Conservation (phyloP, 1,140 invertebrate genomes). For the Cherax destructor region DNA sequence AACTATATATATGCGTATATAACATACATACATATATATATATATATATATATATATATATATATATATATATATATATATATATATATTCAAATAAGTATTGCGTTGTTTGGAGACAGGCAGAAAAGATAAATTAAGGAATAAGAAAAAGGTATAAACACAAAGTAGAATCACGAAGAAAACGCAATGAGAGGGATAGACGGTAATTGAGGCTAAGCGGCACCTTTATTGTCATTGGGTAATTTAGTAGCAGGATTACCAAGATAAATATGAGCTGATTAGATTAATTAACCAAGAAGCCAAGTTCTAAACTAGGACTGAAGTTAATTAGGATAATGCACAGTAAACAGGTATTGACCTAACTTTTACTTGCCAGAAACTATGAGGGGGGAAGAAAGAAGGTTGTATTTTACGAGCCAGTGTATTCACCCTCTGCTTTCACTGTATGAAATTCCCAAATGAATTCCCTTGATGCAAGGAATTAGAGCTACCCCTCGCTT, state of each 20-base stretch:
- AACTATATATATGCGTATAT: no score
- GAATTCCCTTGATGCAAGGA: no score
- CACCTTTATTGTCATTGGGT: conserved; percentile 3
- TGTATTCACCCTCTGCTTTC: neutral
- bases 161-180: no score
- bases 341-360: conserved; percentile 36
- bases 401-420: neutral
- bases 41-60: no score
- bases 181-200: neutral
- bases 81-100: no score
- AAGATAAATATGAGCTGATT: conserved; percentile 30
- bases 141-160: no score
- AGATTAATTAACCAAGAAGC: conserved; percentile 25
- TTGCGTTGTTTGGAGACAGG: no score
- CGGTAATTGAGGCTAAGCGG: neutral
- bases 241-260: conserved; percentile 20
- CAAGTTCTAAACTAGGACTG: conserved; percentile 28
- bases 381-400: neutral
- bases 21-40: no score
- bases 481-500: no score
- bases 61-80: no score
- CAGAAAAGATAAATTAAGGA: no score
- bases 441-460: no score
- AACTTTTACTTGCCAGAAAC: conserved; percentile 20
- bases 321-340: conserved; percentile 49